phyloP scores from a whole-genome alignment of 2,888 invertebrate genomes.

The Spodoptera littoralis region DNA sequence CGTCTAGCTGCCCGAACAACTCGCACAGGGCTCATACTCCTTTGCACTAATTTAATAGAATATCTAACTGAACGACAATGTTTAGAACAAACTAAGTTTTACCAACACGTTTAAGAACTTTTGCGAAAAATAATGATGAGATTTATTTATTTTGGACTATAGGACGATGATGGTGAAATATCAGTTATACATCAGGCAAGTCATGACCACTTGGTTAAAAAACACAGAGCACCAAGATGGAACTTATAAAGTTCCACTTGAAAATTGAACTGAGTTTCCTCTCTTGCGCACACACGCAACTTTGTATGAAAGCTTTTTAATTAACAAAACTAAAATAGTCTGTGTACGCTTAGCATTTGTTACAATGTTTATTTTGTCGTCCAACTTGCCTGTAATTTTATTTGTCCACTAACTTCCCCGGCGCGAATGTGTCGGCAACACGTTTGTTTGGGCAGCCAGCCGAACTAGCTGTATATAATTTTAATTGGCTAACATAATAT shows the following conservation, averaged over 20 bases:
- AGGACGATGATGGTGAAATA: constrained; percentile 53
- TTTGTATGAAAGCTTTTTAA: constrained; percentile 35
- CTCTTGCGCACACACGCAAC: constrained; percentile 38
- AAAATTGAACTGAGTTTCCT: constrained; percentile 31
- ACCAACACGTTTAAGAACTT: not conserved
- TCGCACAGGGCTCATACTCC: constrained; percentile 35
- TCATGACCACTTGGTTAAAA: constrained; percentile 27
- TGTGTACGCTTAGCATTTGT: constrained; percentile 21
- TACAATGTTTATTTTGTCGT: constrained; percentile 21
- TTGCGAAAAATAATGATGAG: constrained; percentile 9
- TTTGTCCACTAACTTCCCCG: constrained; percentile 19
- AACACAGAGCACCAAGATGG: constrained; percentile 39
- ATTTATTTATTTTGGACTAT: constrained; percentile 36
- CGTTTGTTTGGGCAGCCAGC: constrained; percentile 53
- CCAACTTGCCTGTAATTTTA: too few species aligned
- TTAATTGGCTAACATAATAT: constrained; percentile 25
- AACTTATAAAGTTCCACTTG: constrained; percentile 18
- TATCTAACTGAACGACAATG: too few species aligned
- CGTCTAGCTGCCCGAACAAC: constrained; percentile 50
- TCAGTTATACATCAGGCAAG: constrained; percentile 57
- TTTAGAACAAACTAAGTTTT: too few species aligned
- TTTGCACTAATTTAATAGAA: constrained; percentile 12
- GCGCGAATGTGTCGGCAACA: constrained; percentile 24
- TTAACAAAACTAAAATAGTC: constrained; percentile 23
- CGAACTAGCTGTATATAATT: constrained; percentile 19